Evolutionary conservation across 2,888 invertebrate species (phyloP).

Genomic region (Trachelus tabidus): DNA sequence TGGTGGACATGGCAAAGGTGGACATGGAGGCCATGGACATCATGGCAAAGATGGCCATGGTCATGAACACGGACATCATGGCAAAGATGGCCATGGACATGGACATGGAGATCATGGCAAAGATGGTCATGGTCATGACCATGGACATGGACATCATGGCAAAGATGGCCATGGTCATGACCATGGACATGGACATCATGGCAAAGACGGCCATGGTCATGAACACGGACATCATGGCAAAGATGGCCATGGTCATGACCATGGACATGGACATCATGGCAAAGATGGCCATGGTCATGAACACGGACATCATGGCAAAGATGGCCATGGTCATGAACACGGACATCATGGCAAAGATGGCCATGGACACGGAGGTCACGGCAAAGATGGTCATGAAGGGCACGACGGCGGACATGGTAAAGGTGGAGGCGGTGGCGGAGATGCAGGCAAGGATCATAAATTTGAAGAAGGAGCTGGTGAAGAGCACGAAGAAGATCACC

Average conservation of each 20-base stretch:
- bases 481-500: conserved; percentile 54
- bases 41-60: conserved; percentile 6
- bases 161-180: not conserved
- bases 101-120: conserved; percentile 3
- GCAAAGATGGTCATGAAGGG: conserved; percentile 2
- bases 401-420: not conserved
- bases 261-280: not conserved
- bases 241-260: not conserved
- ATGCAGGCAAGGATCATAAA: conserved; percentile 25
- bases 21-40: conserved; percentile 3
- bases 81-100: not conserved
- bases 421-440: conserved; percentile 17
- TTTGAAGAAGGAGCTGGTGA: conserved; percentile 53
- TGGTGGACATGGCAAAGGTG: not conserved
- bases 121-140: not conserved
- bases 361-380: conserved; percentile 10
- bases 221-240: conserved; percentile 11
- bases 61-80: not conserved
- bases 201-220: not conserved
- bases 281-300: not conserved
- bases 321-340: conserved; percentile 19
- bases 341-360: not conserved
- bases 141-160: not conserved
- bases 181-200: not conserved
- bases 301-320: conserved; percentile 16